Percentiles rank a stretch among this genome's conserved stretches.
Conservation (phyloP, 2,888 invertebrate genomes). For the Hofmannophila pseudospretella region DNA sequence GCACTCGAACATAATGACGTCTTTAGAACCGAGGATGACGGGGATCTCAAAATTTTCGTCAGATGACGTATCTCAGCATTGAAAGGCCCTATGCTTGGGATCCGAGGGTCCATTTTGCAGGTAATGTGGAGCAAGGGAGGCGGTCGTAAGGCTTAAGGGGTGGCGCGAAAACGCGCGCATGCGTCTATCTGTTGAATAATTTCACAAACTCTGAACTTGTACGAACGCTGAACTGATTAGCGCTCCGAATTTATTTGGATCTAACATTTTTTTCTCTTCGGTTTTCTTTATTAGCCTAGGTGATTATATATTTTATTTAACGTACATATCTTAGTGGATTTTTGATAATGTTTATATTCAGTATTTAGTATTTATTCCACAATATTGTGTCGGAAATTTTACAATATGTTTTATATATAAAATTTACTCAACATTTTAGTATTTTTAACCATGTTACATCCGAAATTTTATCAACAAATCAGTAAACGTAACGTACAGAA, state of each 20-base stretch:
- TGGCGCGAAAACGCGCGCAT: constrained; percentile 73
- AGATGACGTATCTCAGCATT: constrained; percentile 38
- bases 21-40: constrained; percentile 66
- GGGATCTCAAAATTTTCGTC: constrained; percentile 48
- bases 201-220: constrained; percentile 55
- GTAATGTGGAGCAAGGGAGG: constrained; percentile 52
- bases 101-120: constrained; percentile 63
- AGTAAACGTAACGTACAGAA: no score
- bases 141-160: constrained; percentile 76
- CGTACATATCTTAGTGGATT: no score
- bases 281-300: not conserved
- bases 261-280: constrained; percentile 2
- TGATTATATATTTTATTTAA: no score
- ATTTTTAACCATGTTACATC: no score
- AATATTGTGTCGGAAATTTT: no score
- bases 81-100: constrained; percentile 45
- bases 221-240: constrained; percentile 30
- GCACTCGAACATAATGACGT: constrained; percentile 67
- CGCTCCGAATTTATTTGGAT: constrained; percentile 16
- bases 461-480: no score
- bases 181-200: constrained; percentile 61
- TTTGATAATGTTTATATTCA: no score
- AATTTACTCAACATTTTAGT: no score
- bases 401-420: no score
- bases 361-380: no score